Conservation (phyloP, 2,888 invertebrate species). For the Bugulina stolonifera region DNA sequence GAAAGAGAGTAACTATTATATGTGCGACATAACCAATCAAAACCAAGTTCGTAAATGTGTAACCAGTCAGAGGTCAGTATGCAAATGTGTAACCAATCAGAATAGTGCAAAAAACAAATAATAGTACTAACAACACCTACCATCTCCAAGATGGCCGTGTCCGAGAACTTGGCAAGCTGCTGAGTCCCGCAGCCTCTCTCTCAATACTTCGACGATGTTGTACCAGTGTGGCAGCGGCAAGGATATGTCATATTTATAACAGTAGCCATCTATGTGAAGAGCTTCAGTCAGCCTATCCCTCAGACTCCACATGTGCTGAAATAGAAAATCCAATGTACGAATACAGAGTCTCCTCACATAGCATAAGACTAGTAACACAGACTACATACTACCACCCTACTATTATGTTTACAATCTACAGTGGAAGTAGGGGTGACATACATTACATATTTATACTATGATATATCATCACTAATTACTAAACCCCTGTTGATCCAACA, state of each 20-base stretch:
- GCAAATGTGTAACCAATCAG: too few species aligned
- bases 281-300: conserved; percentile 78
- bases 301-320: conserved; percentile 67
- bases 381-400: too few species aligned
- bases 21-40: not conserved
- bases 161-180: conserved; percentile 63
- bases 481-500: too few species aligned
- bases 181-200: conserved; percentile 61
- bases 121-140: conserved; percentile 41
- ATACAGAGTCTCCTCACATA: too few species aligned
- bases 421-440: too few species aligned
- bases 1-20: not conserved
- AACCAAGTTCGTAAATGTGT: not conserved
- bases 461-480: too few species aligned
- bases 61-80: too few species aligned
- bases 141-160: conserved; percentile 94
- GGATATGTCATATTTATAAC: conserved; percentile 92
- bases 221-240: conserved; percentile 79
- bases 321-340: too few species aligned
- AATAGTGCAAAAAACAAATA: too few species aligned
- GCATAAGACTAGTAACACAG: too few species aligned
- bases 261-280: conserved; percentile 72
- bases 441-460: too few species aligned
- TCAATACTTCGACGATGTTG: conserved; percentile 68
- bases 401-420: too few species aligned